Percentiles rank a stretch among this genome's conserved stretches.
These are phyloP conservation scores for Caenorhabditis plicata DNA, from an alignment of 2,888 invertebrate species.

Conservation along the genomic window DNA sequence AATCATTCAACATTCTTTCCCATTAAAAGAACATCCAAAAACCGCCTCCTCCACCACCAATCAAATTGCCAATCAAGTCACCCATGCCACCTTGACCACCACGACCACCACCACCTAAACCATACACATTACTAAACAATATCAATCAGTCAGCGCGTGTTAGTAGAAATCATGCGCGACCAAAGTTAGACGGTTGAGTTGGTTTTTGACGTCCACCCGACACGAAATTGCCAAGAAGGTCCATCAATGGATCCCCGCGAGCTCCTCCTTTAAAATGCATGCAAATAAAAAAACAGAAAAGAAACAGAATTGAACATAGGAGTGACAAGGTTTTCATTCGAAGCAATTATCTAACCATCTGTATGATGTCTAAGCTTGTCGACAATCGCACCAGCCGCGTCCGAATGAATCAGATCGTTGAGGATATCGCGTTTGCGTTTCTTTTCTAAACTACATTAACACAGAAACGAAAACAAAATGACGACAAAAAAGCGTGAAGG, in stretches of 20 bases:
- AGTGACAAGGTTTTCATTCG: too few species aligned
- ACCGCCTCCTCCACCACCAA: conserved; percentile 41
- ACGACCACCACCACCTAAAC: conserved; percentile 6
- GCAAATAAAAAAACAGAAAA: conserved; percentile 2
- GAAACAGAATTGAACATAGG: not conserved
- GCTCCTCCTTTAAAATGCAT: conserved; percentile 9
- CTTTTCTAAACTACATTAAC: conserved; percentile 1
- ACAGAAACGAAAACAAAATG: not conserved
- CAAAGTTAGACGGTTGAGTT: too few species aligned
- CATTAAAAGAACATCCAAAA: not conserved
- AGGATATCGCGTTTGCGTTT: conserved; percentile 45
- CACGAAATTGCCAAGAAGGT: too few species aligned
- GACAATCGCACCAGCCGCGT: conserved; percentile 17
- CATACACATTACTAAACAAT: not conserved
- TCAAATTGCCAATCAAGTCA: not conserved
- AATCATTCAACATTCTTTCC: too few species aligned
- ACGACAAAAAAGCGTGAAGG: not conserved
- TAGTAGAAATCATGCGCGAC: not conserved
- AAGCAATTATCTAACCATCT: too few species aligned
- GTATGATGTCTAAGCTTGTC: too few species aligned
- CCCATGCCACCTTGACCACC: conserved; percentile 2
- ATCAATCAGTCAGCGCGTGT: not conserved
- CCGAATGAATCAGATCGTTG: conserved; percentile 23
- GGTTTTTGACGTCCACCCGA: too few species aligned
- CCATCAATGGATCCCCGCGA: too few species aligned